Percentiles rank a stretch among this genome's conserved stretches.
These are phyloP conservation scores for Synchiropus splendidus DNA, from an alignment of 2,113 vertebrate species.

Conservation along the genomic window DNA sequence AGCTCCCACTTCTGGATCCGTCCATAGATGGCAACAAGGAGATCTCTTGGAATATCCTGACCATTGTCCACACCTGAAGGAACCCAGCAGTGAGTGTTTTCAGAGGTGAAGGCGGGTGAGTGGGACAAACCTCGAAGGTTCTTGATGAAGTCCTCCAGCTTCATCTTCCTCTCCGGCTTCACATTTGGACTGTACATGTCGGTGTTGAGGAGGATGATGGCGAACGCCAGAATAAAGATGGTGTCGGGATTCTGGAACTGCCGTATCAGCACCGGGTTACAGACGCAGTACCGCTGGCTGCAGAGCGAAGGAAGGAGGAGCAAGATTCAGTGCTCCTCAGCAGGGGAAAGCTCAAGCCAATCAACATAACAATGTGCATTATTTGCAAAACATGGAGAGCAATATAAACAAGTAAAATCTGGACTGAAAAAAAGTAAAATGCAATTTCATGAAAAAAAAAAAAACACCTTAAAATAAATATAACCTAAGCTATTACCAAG, in stretches of 20 bases:
- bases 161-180: slow-evolving; percentile 94
- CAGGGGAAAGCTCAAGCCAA: no score
- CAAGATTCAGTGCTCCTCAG: no score
- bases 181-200: slow-evolving; percentile 98
- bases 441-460: no score
- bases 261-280: slow-evolving; percentile 85
- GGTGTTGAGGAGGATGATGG: slow-evolving; percentile 95
- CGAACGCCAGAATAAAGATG: slow-evolving; percentile 96
- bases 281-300: slow-evolving; percentile 92
- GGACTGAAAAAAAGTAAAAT: no score
- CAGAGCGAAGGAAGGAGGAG: slow-evolving; percentile 10
- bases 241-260: slow-evolving; percentile 97
- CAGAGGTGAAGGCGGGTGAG: not conserved
- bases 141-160: slow-evolving; percentile 94
- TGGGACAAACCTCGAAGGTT: slow-evolving; percentile 77
- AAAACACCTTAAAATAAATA: no score
- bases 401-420: no score
- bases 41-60: slow-evolving; percentile 89
- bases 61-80: slow-evolving; percentile 88
- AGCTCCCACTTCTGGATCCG: slow-evolving; percentile 92
- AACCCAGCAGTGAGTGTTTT: not conserved
- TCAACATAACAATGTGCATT: no score
- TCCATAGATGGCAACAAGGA: slow-evolving; percentile 91
- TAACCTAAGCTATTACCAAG: no score
- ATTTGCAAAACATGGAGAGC: no score